Conservation (phyloP, 2,113 vertebrate genomes). For the Ornithorhynchus anatinus region DNA sequence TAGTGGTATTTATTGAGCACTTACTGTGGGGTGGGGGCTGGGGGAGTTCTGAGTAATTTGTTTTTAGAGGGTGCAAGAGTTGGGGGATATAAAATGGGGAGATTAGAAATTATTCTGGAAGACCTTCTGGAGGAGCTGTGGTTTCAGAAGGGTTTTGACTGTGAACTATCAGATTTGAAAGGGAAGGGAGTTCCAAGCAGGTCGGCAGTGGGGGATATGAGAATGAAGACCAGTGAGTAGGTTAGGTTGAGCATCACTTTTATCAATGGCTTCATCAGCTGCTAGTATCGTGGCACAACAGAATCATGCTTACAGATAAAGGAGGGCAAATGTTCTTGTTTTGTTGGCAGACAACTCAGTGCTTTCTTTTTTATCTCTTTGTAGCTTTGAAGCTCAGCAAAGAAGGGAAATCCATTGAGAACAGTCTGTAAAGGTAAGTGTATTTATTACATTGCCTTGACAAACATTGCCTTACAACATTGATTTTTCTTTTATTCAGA, state of each 20-base stretch:
- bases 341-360: slow-evolving; percentile 16
- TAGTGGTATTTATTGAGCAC: too few relatives aligned
- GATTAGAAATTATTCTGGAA: too few relatives aligned
- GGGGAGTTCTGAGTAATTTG: too few relatives aligned
- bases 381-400: slow-evolving; percentile 41
- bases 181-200: too few relatives aligned
- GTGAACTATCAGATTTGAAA: too few relatives aligned
- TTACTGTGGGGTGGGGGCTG: too few relatives aligned
- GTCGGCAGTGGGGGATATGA: too few relatives aligned
- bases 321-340: slow-evolving; percentile 2
- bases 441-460: slow-evolving; percentile 71
- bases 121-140: too few relatives aligned
- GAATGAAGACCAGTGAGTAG: too few relatives aligned
- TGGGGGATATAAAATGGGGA: too few relatives aligned
- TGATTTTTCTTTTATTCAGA: slow-evolving; percentile 68
- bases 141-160: too few relatives aligned
- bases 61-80: too few relatives aligned
- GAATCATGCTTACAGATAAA: slow-evolving; percentile 26
- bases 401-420: slow-evolving; percentile 57
- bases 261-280: neutral
- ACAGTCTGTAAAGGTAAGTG: slow-evolving; percentile 66
- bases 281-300: neutral
- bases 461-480: slow-evolving; percentile 66
- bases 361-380: slow-evolving; percentile 26
- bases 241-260: neutral